Base-by-base conservation (phyloP, 2,888 invertebrate genomes). In the Meloe dianella region DNA sequence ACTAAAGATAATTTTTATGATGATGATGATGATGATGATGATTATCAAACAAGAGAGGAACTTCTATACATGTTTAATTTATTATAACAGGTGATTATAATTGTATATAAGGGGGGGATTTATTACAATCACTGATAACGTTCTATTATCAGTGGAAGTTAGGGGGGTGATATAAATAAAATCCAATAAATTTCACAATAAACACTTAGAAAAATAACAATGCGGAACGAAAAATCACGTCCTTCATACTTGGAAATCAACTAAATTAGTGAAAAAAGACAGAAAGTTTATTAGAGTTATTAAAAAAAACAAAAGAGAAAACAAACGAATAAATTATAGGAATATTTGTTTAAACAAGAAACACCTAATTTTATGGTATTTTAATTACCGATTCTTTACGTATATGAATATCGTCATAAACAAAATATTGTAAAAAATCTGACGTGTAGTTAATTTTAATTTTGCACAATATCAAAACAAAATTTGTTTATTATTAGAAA, bases 1-100 rank as follows among this genome's bases (percentile, higher is more conserved):
- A 47, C 60, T 27, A 29, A 10, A 54, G 65, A 66, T 66, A 66
- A 65, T n/a, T 41, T 17, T 17, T 59, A 47, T 41, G 54, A 66
- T 9, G 5, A 30, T 32, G 5, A 29, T 35, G 12, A 35, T 27
- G 12, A 35, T 27, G n/a, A n/a, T n/a, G 20, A 12, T 32, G 30
- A 10, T 58, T 20, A 30, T 58, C 29, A 20, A 20, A 5, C 30
- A 32, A 10, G 5, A 32, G 30, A 30, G 58, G 58, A 58, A 22
- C 5, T 17, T 17, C 12, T 22, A 27, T 5, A 30, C n/a, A 29
- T 29, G n/a, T 32, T 47, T 30, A 58, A 29, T n/a, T 10, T n/a
- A 32, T n/a, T 5, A 29, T 14, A 32, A 32, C 20, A 24, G n/a
- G n/a, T 57, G 29, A 14, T 29, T 20, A 24, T 17, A 41, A 41